Evolutionary conservation across 1,140 invertebrate genomes (phyloP).

Genomic region (Geopemphigus sp.): DNA sequence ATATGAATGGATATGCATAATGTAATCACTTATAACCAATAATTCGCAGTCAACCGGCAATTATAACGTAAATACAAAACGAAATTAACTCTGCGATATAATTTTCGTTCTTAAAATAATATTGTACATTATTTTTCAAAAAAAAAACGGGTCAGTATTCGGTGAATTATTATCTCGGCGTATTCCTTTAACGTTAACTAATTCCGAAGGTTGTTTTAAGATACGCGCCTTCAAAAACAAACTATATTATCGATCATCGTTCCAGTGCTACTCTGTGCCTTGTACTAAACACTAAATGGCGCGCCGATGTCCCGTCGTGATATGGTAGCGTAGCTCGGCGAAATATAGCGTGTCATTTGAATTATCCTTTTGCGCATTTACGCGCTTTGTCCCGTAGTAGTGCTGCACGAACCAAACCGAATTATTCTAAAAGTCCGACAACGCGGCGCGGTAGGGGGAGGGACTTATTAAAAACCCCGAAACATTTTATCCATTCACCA

Average conservation of each 20-base stretch:
- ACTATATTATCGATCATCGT: slow-evolving; percentile 26
- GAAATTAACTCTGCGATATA: background rate
- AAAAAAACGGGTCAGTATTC: background rate
- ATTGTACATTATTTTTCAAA: too few relatives aligned
- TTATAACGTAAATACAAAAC: background rate
- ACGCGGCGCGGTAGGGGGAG: background rate
- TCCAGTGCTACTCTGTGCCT: slow-evolving; percentile 34
- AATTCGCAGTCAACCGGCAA: background rate
- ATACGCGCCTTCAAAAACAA: background rate
- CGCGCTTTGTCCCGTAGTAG: too few relatives aligned
- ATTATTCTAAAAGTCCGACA: background rate
- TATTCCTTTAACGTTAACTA: background rate
- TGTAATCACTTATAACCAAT: background rate
- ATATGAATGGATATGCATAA: too few relatives aligned
- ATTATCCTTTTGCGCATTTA: background rate
- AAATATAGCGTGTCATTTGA: slow-evolving; percentile 21
- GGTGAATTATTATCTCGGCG: background rate
- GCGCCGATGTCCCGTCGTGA: background rate
- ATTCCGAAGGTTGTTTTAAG: background rate
- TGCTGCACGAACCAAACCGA: background rate
- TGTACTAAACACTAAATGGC: background rate
- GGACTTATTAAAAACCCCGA: background rate
- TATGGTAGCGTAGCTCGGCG: background rate
- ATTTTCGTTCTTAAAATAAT: background rate
- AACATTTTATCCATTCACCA: background rate